Percentiles rank a stretch among this genome's conserved stretches.
Conservation (phyloP, 2,113 vertebrate species). For the Catharus minimus region DNA sequence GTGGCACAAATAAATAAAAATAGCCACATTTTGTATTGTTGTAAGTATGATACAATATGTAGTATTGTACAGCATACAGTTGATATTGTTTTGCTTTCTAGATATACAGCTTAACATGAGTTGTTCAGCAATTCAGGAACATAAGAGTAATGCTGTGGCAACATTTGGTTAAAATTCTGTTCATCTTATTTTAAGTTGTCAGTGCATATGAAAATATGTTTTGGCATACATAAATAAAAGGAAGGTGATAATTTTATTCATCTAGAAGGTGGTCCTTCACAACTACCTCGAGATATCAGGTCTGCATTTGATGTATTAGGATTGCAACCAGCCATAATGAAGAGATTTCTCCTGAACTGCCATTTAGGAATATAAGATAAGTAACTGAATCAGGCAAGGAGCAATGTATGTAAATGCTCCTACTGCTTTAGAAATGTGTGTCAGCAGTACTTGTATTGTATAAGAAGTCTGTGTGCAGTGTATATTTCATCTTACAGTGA, state of each 20-base stretch:
- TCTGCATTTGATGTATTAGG: background rate
- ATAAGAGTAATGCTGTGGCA: background rate
- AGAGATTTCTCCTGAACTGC: background rate
- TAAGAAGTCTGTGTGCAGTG: background rate
- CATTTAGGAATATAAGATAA: background rate
- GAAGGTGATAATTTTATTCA: background rate
- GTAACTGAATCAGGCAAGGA: background rate
- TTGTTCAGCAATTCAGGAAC: background rate
- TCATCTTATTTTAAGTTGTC: background rate
- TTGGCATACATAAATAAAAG: background rate
- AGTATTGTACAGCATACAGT: background rate
- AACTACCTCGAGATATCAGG: background rate
- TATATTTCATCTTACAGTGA: slow-evolving; percentile 4
- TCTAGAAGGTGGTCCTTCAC: background rate
- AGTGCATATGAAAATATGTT: background rate
- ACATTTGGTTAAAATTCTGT: slow-evolving; percentile 8
- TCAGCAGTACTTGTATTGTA: slow-evolving; percentile 8
- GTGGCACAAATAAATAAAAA: background rate
- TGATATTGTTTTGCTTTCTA: background rate
- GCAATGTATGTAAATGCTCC: background rate
- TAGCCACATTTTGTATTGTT: background rate
- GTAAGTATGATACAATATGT: background rate
- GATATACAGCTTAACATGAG: background rate
- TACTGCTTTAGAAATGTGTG: slow-evolving; percentile 7
- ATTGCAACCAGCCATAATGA: background rate